Evolutionary conservation across 2,113 vertebrate genomes (phyloP), one percentile per base, ranked within the genome.

Genomic region (Malaclemys terrapin): DNA sequence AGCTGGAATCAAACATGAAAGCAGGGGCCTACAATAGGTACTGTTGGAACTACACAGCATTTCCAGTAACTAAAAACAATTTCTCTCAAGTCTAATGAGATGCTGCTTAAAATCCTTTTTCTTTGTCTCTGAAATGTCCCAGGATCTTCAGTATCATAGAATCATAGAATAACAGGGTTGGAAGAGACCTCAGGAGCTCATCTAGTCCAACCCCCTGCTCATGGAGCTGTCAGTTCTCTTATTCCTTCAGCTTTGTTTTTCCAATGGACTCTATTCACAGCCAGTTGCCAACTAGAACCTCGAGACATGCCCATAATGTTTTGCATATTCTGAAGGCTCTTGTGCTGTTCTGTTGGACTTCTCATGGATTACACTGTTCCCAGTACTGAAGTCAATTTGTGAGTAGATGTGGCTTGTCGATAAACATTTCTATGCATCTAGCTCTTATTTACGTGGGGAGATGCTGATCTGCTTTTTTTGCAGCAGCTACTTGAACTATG

Each of bases 231-330:
- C 13, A 47, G 1, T 59, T n/a, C 45, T 52, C 16, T n/a, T 72
- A 38, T 19, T 38, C n/a, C 65, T 72, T 38, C n/a, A 75, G 72
- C 38, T 35, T 80, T 49, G 22, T 84, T 53, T 45, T 42, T 38
- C 49, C 45, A 10, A 20, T 0, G 2, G 84, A 13, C 80, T 80
- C 75, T 45, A 24, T 45, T 12, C 42, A 45, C 72, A 69, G 65
- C n/a, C 19, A 38, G 65, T 79, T 45, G 20, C 45, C 0, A 7
- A 62, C 29, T 38, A 19, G 49, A 38, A 62, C 38, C 52, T 0
- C 0, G 35, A 52, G 72, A 2, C 47, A 54, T 79, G 25, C 35
- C 0, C 1, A 80, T 1, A 4, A 14, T 2, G 2, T 65, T 83
- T 90, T 87, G 84, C 0, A 3, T 25, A 83, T 20, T 52, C 54